Evolutionary conservation across 2,888 invertebrate genomes (phyloP).

Genomic region (Limenitis camilla): DNA sequence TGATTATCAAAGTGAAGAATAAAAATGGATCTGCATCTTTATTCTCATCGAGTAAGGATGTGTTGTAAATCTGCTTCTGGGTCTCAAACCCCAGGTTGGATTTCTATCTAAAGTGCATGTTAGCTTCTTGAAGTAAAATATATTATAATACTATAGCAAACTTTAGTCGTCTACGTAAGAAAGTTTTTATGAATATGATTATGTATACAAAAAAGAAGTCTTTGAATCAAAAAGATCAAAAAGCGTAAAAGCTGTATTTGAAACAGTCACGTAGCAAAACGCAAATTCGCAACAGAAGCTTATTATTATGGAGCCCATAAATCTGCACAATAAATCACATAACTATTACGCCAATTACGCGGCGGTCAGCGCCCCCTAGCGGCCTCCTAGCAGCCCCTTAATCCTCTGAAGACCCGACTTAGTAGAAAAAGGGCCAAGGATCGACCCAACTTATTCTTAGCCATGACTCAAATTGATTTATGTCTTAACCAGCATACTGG

Average conservation of each 20-base stretch:
- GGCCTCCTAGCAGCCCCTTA: constrained; percentile 32
- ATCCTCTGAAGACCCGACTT: constrained; percentile 50
- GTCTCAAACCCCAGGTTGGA: no score
- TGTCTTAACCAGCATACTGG: no score
- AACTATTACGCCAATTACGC: constrained; percentile 70
- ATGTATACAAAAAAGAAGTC: not conserved
- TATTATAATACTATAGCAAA: no score
- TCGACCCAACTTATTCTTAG: constrained; percentile 48
- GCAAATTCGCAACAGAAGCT: constrained; percentile 23
- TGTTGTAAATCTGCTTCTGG: no score
- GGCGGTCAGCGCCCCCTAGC: constrained; percentile 45
- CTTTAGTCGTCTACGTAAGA: no score
- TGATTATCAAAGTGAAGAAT: no score
- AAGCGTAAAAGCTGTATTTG: not conserved
- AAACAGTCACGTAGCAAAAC: constrained; percentile 11
- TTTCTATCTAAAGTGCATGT: no score
- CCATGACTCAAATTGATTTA: constrained; percentile 71
- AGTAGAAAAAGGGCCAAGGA: constrained; percentile 59
- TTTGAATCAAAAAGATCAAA: not conserved
- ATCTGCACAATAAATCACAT: constrained; percentile 53
- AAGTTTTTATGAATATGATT: not conserved
- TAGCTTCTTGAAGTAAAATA: no score
- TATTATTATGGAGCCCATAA: constrained; percentile 30
- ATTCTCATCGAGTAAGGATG: no score
- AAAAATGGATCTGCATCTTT: no score